Evolutionary conservation across 2,113 vertebrate genomes (phyloP), one percentile per base, ranked within the genome.

Genomic region (Macaca fascicularis): DNA sequence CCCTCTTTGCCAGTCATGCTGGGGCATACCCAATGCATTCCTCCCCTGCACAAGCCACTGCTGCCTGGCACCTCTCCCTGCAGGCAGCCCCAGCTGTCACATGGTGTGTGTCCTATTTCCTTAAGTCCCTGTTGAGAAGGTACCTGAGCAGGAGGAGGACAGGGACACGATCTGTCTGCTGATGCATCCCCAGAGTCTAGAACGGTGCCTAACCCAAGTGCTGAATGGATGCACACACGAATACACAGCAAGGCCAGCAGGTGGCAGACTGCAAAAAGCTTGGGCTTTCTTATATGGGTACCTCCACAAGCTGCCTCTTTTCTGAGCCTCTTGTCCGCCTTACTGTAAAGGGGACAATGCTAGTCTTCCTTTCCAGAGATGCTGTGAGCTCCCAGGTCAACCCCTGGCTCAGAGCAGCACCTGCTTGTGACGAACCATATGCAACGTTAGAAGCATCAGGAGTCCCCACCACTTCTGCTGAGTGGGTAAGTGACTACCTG

Each of bases 11-110:
- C 17, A 3, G 61, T 19, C 50, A n/a, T n/a, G 2, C 25, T 1
- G 11, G 23, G 61, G 55, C 43, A 9, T 4, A 1, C 17, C n/a
- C 0, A 1, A 14, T 0, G 2, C 4, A 3, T 35, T 1, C 8
- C 89, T 20, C 45, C 17, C 3, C 45, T 13, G 20, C 52, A 16
- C 1, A 23, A 2, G 45, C 52, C 7, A 2, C 8, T 0, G 82
- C 67, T 81, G 55, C 67, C 10, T 1, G 25, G 61, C 13, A 12
- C 19, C 30, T 32, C 38, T 23, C 27, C 45, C 50, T 8, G 75
- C 3, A 43, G 69, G 35, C 0, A 43, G 48, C 27, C 16, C 25
- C 40, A 1, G 50, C 16, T 38, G 35, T 11, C 45, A 30, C 17
- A 16, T 2, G 57, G 16, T 25, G 23, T 23, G 50, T 3, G 23